A percentile compares a stretch with the other conserved stretches of the same genome.
Conservation (phyloP, 1,140 invertebrate species). For the Amphibalanus amphitrite region DNA sequence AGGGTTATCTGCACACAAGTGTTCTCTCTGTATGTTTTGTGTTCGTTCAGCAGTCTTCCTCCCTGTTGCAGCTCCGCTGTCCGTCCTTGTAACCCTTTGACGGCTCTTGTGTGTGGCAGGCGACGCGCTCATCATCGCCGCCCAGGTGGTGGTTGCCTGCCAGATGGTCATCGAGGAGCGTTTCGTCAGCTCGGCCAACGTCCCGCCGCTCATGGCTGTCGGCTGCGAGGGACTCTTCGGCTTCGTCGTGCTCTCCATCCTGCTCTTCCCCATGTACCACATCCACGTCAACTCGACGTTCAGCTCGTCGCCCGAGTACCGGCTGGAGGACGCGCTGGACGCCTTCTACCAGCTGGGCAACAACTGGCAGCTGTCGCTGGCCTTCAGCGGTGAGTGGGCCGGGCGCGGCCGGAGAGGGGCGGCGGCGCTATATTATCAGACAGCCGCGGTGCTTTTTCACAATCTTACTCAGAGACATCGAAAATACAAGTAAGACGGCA, state of each 20-base stretch:
- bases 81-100: too few relatives aligned
- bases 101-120: conserved; percentile 29
- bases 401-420: background rate
- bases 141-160: conserved; percentile 70
- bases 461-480: too few relatives aligned
- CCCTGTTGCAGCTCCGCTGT: too few relatives aligned
- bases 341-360: conserved; percentile 62
- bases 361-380: conserved; percentile 40
- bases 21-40: too few relatives aligned
- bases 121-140: conserved; percentile 76
- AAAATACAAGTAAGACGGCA: too few relatives aligned
- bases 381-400: conserved; percentile 39
- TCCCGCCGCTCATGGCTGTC: conserved; percentile 65
- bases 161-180: conserved; percentile 94
- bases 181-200: conserved; percentile 60
- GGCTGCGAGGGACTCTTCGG: conserved; percentile 90
- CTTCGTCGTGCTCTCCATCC: conserved; percentile 47
- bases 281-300: conserved; percentile 55
- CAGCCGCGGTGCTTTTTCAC: too few relatives aligned
- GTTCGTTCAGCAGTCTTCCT: too few relatives aligned
- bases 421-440: background rate
- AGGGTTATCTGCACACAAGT: too few relatives aligned
- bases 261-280: conserved; percentile 71
- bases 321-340: conserved; percentile 70
- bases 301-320: conserved; percentile 51